Conservation (phyloP, 2,888 invertebrate genomes). For the Hetaerina titia region DNA sequence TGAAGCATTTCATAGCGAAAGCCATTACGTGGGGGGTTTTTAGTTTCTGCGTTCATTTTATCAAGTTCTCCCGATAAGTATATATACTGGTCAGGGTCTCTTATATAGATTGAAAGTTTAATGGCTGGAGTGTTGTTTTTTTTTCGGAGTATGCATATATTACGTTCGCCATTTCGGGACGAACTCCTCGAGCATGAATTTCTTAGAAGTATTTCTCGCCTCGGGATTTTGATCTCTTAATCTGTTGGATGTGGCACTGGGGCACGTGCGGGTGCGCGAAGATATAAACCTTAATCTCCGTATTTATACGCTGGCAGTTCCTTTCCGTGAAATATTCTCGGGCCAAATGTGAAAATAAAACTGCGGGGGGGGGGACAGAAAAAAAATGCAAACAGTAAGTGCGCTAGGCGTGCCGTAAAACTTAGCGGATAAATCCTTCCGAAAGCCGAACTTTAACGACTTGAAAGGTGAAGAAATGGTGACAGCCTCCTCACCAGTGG, state of each 20-base stretch:
- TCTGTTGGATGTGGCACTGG: conserved; percentile 14
- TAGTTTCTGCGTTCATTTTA: background rate
- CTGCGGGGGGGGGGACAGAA: background rate
- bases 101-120: no score
- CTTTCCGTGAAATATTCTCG: conserved; percentile 1
- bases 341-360: conserved; percentile 4
- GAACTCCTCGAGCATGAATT: background rate
- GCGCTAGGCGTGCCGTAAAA: background rate
- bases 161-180: no score
- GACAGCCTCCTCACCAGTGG: background rate
- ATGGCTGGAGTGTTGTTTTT: background rate
- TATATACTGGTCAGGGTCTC: no score
- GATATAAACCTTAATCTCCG: conserved; percentile 15
- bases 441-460: background rate
- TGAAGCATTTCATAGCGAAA: background rate
- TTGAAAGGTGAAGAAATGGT: conserved; percentile 17
- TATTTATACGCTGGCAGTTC: conserved; percentile 28
- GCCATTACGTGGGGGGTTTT: background rate
- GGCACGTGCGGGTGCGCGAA: background rate
- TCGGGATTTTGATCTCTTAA: conserved; percentile 22
- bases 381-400: background rate
- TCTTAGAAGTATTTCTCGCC: background rate
- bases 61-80: background rate
- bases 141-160: background rate
- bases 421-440: background rate